These are phyloP conservation scores for Dinothrombium tinctorium DNA, from an alignment of 1,140 invertebrate genomes.

Conservation along the genomic window DNA sequence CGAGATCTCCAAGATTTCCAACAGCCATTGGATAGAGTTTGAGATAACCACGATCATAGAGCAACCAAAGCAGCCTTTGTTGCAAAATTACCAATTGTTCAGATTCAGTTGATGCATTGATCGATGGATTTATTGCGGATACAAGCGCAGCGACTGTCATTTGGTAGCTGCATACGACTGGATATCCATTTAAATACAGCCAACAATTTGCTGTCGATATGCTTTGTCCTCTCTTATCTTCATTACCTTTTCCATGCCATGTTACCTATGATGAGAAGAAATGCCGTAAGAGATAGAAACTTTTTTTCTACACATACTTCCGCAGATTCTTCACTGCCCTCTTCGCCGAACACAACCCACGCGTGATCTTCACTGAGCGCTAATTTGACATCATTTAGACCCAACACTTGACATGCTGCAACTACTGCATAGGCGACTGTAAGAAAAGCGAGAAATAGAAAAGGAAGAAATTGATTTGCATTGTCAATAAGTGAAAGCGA, in stretches of 20 bases:
- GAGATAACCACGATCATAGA: constrained; percentile 73
- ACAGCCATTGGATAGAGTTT: constrained; percentile 78
- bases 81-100: constrained; percentile 67
- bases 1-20: constrained; percentile 66
- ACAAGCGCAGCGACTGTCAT: constrained; percentile 84
- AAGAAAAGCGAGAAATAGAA: too few relatives aligned
- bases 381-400: constrained; percentile 56
- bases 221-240: constrained; percentile 60
- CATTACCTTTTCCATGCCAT: constrained; percentile 65
- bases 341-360: constrained; percentile 81
- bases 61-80: constrained; percentile 54
- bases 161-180: constrained; percentile 61
- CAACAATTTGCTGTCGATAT: background rate
- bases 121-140: constrained; percentile 72
- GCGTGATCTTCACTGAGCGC: constrained; percentile 88
- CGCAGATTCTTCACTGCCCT: constrained; percentile 19
- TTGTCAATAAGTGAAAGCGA: too few relatives aligned
- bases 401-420: constrained; percentile 61
- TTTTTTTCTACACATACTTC: background rate
- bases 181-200: constrained; percentile 15
- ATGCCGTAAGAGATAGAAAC: background rate
- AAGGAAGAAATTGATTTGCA: too few relatives aligned
- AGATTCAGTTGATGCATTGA: constrained; percentile 64
- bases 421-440: constrained; percentile 81
- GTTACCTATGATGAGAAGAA: constrained; percentile 30